Evolutionary conservation across 2,113 vertebrate species (phyloP).

Genomic region (Thermophis baileyi): DNA sequence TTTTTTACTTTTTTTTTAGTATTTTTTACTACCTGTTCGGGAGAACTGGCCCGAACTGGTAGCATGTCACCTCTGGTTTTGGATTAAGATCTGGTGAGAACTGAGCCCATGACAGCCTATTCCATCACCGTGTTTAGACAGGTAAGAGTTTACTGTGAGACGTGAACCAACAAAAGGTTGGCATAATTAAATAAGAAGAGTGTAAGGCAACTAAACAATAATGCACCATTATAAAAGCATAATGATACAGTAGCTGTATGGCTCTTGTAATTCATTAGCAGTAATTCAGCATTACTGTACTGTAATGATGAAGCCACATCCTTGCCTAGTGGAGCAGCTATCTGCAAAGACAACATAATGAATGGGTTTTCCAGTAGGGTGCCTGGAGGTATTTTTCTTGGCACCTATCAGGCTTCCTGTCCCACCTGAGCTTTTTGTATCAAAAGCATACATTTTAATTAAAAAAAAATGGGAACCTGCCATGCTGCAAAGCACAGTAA

Average conservation of each 20-base stretch:
- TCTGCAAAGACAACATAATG: background rate
- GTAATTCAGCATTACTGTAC: background rate
- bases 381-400: background rate
- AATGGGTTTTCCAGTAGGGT: background rate
- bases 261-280: background rate
- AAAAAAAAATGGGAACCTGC: background rate
- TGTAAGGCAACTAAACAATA: background rate
- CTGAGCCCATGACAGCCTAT: background rate
- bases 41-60: too few species aligned
- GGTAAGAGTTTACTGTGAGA: background rate
- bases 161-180: background rate
- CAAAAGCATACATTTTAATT: background rate
- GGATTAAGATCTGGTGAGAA: background rate
- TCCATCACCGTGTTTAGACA: background rate
- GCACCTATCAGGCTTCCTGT: background rate
- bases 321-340: background rate
- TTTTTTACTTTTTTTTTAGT: too few species aligned
- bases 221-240: background rate
- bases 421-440: background rate
- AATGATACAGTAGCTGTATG: background rate
- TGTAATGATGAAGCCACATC: background rate
- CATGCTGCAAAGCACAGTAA: background rate
- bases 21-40: too few species aligned
- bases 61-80: too few species aligned
- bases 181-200: background rate